Base-by-base conservation (phyloP, 2,113 vertebrate genomes). In the Poeciliopsis occidentalis region DNA sequence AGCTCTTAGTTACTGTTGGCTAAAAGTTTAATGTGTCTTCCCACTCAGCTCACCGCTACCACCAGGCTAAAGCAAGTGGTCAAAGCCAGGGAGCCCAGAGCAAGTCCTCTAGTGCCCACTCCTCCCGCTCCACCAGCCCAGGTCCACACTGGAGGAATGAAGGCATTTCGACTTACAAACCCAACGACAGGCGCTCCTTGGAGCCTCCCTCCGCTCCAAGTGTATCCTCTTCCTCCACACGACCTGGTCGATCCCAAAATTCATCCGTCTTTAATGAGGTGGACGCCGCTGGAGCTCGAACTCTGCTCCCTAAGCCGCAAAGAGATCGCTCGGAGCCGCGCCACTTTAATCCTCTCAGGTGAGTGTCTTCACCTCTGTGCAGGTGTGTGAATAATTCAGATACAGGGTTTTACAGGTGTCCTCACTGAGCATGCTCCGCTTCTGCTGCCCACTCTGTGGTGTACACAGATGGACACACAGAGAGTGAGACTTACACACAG, bases 21-120 rank as follows among this genome's bases (percentile, higher is more conserved):
- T 69, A 24, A 27, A 26, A 3, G 62, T 82, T 4, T 79, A 67
- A 32, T 71, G 24, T 54, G 81, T 71, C 80, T 77, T 30, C 81
- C 54, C 71, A 39, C 60, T 3, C 93, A 98, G 97, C 94, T 64
- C 97, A 98, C 84, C 96, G 97, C 1, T 95, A 94, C 75, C 91
- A 95, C 65, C 95, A 95, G 87, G 76, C 93, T 10, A 95, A 96
- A 76, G 31, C 93, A 1, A 74, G 89, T 0, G 88, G 94, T 41
- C 94, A 92, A 79, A 67, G 78, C 64, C 90, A 95, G 89, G 95
- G 95, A 60, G 94, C 89, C 0, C 96, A 96, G 61, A 95, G 94
- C 85, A 97, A 96, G 90, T 94, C 90, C 64, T 95, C 91, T 5
- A 95, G 93, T 0, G 85, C 94, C 67, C 75, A 94, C 85, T 66